Base-by-base conservation (phyloP, 2,888 invertebrate species). In the Trachelus troglodyta region DNA sequence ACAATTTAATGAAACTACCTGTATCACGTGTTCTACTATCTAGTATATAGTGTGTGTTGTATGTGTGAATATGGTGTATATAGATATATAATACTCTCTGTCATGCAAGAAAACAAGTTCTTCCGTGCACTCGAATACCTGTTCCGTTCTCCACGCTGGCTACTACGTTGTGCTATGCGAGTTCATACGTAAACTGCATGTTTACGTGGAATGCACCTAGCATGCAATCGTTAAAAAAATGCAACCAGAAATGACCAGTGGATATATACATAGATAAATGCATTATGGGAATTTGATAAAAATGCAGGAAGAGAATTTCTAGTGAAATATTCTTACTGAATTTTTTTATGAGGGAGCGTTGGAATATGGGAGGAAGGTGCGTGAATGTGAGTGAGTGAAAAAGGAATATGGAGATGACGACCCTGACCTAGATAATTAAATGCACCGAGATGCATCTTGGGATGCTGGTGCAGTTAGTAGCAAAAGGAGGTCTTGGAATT, bases 381-480 rank as follows among this genome's bases (percentile, higher is more conserved):
- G 40, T 40, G 40, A 40, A 40, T 6, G 76, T 9, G n/a, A 12
- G n/a, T 33, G 34, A 77, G 69, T 34, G 37, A 3, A n/a, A 34
- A 69, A 68, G 23, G 31, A 37, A 15, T 85, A 85, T 84, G 81
- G 82, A 84, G 86, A 84, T 83, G 89, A 87, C 88, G 90, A 89
- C 90, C 91, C 90, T 90, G 90, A 90, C 90, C 90, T 78, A 90
- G 83, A 87, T 89, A 88, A 86, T 86, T 83, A 81, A 86, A 87
- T 86, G 87, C 86, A 86, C 85, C 85, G 77, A 82, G 81, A 81
- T 69, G 81, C 77, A 77, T 69, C 79, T 80, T 78, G 81, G 81
- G 82, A 83, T 77, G 80, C 78, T 79, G 69, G 73, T 85, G 84
- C 84, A 85, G 86, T 85, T 86, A 83, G 80, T 82, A 2, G 40